phyloP scores from a whole-genome alignment of 2,888 invertebrate species.

The Drosophila formosana region DNA sequence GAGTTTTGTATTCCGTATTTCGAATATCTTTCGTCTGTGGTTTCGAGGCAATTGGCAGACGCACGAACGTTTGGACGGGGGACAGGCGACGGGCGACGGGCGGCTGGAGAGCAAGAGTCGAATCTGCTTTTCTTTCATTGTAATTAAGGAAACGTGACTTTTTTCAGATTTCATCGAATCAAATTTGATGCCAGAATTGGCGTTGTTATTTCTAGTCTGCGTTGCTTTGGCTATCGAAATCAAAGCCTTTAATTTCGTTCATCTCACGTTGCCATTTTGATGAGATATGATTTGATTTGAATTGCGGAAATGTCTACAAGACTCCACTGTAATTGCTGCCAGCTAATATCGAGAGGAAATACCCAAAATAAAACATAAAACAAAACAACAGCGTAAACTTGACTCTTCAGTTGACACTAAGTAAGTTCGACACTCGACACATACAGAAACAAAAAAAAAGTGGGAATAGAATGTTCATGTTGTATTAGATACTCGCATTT shows the following conservation, averaged over 20 bases:
- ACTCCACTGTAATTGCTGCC: conserved; percentile 39
- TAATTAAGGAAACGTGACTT: conserved; percentile 81
- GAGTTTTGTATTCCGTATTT: conserved; percentile 70
- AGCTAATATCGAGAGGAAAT: conserved; percentile 27
- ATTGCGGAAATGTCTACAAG: conserved; percentile 64
- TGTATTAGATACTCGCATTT: conserved; percentile 31
- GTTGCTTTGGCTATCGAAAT: conserved; percentile 19
- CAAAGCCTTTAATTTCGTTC: conserved; percentile 63
- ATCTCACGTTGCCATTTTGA: conserved; percentile 64
- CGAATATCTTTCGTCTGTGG: conserved; percentile 60
- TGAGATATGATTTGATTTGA: conserved; percentile 67
- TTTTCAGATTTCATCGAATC: conserved; percentile 73
- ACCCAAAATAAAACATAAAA: not conserved
- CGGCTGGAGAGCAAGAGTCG: conserved; percentile 13
- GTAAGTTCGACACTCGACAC: conserved; percentile 14
- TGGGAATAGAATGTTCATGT: conserved; percentile 12
- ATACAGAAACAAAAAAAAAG: not conserved
- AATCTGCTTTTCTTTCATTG: conserved; percentile 72
- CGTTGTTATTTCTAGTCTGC: conserved; percentile 59
- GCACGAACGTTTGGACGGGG: not conserved
- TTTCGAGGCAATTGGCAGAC: conserved; percentile 36
- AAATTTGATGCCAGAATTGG: conserved; percentile 56
- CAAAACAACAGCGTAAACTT: conserved; percentile 1
- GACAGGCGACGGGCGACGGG: not conserved
- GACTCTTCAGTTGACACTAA: conserved; percentile 28